These are phyloP conservation scores for Mustelus asterias DNA, from an alignment of 2,113 vertebrate species.

Conservation along the genomic window DNA sequence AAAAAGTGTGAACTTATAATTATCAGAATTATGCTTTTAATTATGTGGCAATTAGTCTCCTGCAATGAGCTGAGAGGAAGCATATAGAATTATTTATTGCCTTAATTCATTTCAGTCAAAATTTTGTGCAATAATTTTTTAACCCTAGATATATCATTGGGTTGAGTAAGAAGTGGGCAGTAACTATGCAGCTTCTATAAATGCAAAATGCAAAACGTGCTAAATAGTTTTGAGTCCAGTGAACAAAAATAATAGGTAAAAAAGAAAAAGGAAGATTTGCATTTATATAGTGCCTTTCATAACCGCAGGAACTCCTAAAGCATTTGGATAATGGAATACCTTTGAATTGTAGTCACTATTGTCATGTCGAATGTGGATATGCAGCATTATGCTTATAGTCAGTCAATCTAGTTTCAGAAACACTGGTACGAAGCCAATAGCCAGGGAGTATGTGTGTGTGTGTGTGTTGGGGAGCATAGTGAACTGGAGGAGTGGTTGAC, in stretches of 20 bases:
- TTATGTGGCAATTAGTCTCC: conserved; percentile 80
- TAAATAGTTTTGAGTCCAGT: neutral
- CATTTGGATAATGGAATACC: neutral
- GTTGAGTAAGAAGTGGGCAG: neutral
- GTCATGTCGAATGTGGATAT: neutral
- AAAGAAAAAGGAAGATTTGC: neutral
- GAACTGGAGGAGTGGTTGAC: too few species aligned
- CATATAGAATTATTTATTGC: conserved; percentile 68
- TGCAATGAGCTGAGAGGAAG: conserved; percentile 67
- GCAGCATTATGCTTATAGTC: neutral
- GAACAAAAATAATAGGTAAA: neutral
- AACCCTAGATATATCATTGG: neutral
- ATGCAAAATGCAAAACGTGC: neutral
- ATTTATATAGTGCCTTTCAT: neutral
- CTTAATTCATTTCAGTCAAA: conserved; percentile 60
- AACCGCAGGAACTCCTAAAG: neutral
- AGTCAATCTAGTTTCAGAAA: neutral
- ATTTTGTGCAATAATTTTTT: conserved; percentile 26
- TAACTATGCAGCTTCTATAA: neutral
- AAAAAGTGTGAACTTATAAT: conserved; percentile 83
- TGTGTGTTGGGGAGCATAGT: too few species aligned
- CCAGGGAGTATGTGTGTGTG: neutral
- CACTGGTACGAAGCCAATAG: neutral
- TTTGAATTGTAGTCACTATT: neutral
- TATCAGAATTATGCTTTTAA: conserved; percentile 83